Percentiles rank a stretch among this genome's conserved stretches.
These are phyloP conservation scores for Osmerus mordax DNA, from an alignment of 2,113 vertebrate genomes.

Conservation along the genomic window DNA sequence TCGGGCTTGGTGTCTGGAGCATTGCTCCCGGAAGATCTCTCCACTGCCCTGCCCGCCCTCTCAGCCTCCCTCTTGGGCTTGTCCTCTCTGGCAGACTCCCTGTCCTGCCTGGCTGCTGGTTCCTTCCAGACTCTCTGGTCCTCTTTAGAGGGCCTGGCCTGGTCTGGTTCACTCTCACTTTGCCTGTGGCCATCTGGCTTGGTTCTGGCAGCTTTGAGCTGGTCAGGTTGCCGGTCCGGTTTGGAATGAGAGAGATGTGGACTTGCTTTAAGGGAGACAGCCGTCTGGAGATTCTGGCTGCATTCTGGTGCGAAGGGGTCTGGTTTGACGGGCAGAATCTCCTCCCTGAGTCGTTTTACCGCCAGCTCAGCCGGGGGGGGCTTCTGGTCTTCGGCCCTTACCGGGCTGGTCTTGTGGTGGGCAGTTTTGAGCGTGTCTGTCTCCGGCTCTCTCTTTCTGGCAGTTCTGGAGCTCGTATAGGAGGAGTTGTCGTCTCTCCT, in stretches of 20 bases:
- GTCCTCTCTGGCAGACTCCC: conserved; percentile 71
- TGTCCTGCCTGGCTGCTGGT: conserved; percentile 60
- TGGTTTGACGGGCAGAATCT: conserved; percentile 29
- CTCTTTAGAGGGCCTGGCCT: conserved; percentile 68
- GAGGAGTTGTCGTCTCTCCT: conserved; percentile 71
- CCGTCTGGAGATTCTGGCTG: neutral
- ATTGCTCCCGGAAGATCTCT: conserved; percentile 59
- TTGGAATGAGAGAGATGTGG: neutral
- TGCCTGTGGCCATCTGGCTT: neutral
- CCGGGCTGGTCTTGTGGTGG: neutral
- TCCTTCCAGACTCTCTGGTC: conserved; percentile 74
- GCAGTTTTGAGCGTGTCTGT: conserved; percentile 40
- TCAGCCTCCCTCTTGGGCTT: conserved; percentile 74
- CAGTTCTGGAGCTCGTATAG: conserved; percentile 67
- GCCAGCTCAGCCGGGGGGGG: conserved; percentile 70
- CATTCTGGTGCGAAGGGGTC: neutral
- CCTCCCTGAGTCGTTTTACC: conserved; percentile 78
- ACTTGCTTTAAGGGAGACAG: conserved; percentile 68
- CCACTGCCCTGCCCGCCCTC: conserved; percentile 65
- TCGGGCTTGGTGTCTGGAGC: conserved; percentile 74
- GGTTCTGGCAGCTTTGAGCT: neutral
- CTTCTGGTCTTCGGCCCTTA: conserved; percentile 28
- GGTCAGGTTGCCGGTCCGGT: neutral
- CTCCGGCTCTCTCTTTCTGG: conserved; percentile 71
- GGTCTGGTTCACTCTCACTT: conserved; percentile 12